phyloP scores from a whole-genome alignment of 2,113 vertebrate genomes.

The Gallinago paraguaiae region DNA sequence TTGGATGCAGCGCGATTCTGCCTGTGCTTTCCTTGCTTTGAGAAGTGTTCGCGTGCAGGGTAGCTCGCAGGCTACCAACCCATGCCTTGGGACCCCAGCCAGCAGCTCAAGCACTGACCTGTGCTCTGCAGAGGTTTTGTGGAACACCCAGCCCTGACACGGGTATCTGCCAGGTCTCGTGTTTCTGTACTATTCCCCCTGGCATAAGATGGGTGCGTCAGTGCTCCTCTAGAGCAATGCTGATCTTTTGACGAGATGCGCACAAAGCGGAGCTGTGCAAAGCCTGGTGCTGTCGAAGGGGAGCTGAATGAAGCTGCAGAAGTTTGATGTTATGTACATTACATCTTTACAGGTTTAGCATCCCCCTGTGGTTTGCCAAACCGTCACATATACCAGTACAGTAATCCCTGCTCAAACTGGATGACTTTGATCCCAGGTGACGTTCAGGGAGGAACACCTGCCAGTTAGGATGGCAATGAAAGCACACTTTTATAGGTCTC shows the following conservation, averaged over 20 bases:
- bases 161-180: background rate
- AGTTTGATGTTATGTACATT: rapidly evolving
- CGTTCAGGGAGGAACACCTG: background rate
- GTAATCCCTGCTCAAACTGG: background rate
- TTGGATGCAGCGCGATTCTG: background rate
- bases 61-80: background rate
- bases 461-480: background rate
- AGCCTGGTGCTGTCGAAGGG: rapidly evolving
- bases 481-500: background rate
- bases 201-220: rapidly evolving
- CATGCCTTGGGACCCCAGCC: rapidly evolving
- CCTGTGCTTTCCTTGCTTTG: background rate
- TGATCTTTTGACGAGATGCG: background rate
- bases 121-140: background rate
- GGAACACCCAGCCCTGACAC: background rate
- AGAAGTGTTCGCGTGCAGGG: background rate
- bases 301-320: background rate
- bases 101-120: background rate
- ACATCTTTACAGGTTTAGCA: background rate
- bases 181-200: background rate
- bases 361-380: background rate
- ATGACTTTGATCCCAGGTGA: background rate
- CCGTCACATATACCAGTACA: background rate
- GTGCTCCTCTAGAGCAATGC: rapidly evolving
- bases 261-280: background rate